A percentile compares a stretch with the other conserved stretches of the same genome.
phyloP scores from a whole-genome alignment of 2,888 invertebrate species.

The Augochlorella aurata region DNA sequence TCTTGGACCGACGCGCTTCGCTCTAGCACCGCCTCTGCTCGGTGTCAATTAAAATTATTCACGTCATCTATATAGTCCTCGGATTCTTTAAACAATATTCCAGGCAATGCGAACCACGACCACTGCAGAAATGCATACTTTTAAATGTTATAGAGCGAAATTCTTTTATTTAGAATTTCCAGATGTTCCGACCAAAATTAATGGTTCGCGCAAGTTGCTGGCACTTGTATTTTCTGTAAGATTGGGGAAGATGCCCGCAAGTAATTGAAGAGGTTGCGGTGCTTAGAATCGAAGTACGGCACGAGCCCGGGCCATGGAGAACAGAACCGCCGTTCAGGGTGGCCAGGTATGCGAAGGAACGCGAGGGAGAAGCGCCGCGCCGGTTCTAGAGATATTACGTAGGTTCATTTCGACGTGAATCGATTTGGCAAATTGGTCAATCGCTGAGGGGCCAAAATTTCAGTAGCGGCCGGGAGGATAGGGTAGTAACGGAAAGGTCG shows the following conservation, averaged over 20 bases:
- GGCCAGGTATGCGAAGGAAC: slow-evolving; percentile 49
- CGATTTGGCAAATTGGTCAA: slow-evolving; percentile 81
- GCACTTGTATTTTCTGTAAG: no score
- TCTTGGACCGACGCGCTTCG: not conserved
- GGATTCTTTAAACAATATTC: no score
- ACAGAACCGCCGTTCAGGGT: not conserved
- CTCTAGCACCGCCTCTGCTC: no score
- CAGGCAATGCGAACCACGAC: no score
- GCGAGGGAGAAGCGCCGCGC: slow-evolving; percentile 46
- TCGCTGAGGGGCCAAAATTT: slow-evolving; percentile 76
- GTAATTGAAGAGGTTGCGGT: not conserved
- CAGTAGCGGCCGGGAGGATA: slow-evolving; percentile 62
- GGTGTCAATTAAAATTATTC: no score
- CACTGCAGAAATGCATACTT: no score
- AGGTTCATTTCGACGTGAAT: slow-evolving; percentile 75
- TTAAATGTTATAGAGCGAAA: no score
- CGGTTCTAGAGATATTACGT: slow-evolving; percentile 63
- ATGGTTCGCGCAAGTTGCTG: no score
- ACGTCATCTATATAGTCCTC: no score
- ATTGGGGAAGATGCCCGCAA: not conserved
- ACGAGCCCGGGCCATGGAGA: no score
- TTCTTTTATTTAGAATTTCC: no score
- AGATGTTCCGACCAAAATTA: no score
- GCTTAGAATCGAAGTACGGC: not conserved
- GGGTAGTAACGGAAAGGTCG: slow-evolving; percentile 62